Conservation (phyloP, 2,888 invertebrate genomes). For the Hedya salicella region DNA sequence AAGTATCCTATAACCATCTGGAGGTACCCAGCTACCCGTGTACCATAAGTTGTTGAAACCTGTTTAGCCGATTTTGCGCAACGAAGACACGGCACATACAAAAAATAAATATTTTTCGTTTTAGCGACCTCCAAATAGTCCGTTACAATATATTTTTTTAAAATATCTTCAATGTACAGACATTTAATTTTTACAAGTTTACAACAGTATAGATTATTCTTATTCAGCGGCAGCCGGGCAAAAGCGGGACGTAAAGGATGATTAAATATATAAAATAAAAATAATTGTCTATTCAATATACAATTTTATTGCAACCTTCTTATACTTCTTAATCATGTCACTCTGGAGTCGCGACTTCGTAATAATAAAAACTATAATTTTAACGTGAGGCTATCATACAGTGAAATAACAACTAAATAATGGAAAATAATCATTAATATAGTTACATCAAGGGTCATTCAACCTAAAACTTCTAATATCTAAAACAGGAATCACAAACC, state of each 20-base stretch:
- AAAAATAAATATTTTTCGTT: too few relatives aligned
- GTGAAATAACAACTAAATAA: slow-evolving; percentile 28
- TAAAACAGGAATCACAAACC: background rate
- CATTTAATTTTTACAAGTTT: too few relatives aligned
- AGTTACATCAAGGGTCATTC: slow-evolving; percentile 29
- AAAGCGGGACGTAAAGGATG: background rate
- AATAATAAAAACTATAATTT: slow-evolving; percentile 33
- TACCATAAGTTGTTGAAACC: too few relatives aligned
- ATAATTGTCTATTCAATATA: slow-evolving; percentile 37
- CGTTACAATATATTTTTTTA: too few relatives aligned
- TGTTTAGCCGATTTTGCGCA: too few relatives aligned
- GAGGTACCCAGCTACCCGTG: too few relatives aligned
- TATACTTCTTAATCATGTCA: slow-evolving; percentile 42
- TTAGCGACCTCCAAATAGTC: too few relatives aligned
- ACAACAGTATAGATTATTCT: too few relatives aligned
- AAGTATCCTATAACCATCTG: too few relatives aligned
- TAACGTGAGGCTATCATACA: slow-evolving; percentile 36
- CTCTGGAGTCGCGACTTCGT: slow-evolving; percentile 23
- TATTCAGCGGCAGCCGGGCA: too few relatives aligned
- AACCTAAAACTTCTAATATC: slow-evolving; percentile 12
- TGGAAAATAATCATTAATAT: slow-evolving; percentile 30
- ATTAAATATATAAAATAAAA: slow-evolving; percentile 33
- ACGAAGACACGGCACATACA: too few relatives aligned
- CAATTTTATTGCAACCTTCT: slow-evolving; percentile 43
- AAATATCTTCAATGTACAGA: too few relatives aligned